Base-by-base conservation (phyloP, 2,888 invertebrate species). In the Crioceris asparagi region DNA sequence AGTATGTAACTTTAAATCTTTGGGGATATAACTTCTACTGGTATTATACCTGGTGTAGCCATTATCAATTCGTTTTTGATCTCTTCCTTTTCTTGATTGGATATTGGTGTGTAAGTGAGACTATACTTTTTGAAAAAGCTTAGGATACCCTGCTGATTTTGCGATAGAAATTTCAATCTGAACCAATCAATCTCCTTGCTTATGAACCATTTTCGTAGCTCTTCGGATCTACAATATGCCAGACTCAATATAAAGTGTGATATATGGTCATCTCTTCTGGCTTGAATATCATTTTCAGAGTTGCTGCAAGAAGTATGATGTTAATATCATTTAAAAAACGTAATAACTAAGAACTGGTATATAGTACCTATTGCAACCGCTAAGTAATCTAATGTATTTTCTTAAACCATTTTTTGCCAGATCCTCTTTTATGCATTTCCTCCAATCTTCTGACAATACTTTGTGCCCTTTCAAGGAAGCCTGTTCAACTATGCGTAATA, bases 221-320 rank as follows among this genome's bases (percentile, higher is more conserved):
- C 92, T 48, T 86, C 84, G 15, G 82, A 80, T 53, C 84, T 74
- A 57, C 92, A 94, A 63, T 90, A 96, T 0, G 91, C 91, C 39
- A 98, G 64, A 38, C 94, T 72, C 3, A 97, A 68, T 51, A 96
- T 86, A 60, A 85, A 96, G 62, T 98, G 97, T 1, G 96, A 90
- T 34, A 94, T 74, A 54, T 87, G 83, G 64, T 98, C 97, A 43
- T 76, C 74, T 19, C 75, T 72, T 37, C 86, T 71, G 1, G 76
- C 75, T 56, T 79, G 74, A 29, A 78, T 58, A 54, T 83, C 79
- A 2, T 65, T 56, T 43, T 80, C 79, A 10, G 67, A 67, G 26
- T 71, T 69, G 5, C 68, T 66, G 50, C 66, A 71, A 41, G 15
- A 25, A 14, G 14, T 6, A 21, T 21, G 11, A 17, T 5, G 17